Conservation (phyloP, 2,888 invertebrate species). For the Portevinia maculata region DNA sequence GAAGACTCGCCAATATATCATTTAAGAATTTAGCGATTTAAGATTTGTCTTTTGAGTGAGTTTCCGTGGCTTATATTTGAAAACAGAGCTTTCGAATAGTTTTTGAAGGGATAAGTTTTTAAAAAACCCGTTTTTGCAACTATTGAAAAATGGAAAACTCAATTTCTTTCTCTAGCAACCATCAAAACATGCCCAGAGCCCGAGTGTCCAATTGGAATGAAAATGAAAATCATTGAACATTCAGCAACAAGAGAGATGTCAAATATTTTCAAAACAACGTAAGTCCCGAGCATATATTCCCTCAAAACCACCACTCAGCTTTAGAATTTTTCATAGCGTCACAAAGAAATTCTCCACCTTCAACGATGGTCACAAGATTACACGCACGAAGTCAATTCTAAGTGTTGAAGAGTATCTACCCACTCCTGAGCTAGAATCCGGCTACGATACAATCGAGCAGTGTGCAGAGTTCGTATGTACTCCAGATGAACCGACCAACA, state of each 20-base stretch:
- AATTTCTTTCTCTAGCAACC: conserved; percentile 69
- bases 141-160: not conserved
- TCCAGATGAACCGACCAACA: conserved; percentile 77
- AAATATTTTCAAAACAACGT: conserved; percentile 83
- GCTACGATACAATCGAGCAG: conserved; percentile 77
- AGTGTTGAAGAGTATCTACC: conserved; percentile 78
- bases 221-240: conserved; percentile 81
- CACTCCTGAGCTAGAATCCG: conserved; percentile 76
- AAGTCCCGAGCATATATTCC: conserved; percentile 43
- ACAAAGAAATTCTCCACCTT: conserved; percentile 79
- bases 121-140: too few relatives aligned
- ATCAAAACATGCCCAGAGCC: conserved; percentile 83
- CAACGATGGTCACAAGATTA: conserved; percentile 78
- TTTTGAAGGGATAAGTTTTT: too few relatives aligned
- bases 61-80: too few relatives aligned
- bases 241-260: conserved; percentile 81
- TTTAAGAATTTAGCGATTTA: too few relatives aligned
- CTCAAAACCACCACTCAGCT: not conserved
- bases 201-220: conserved; percentile 84
- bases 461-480: conserved; percentile 82
- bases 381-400: conserved; percentile 78
- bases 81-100: too few relatives aligned
- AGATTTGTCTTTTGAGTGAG: too few relatives aligned
- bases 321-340: conserved; percentile 47
- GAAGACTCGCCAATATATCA: too few relatives aligned